A percentile compares a stretch with the other conserved stretches of the same genome.
phyloP scores from a whole-genome alignment of 2,888 invertebrate species.

The Cantharis nigra region DNA sequence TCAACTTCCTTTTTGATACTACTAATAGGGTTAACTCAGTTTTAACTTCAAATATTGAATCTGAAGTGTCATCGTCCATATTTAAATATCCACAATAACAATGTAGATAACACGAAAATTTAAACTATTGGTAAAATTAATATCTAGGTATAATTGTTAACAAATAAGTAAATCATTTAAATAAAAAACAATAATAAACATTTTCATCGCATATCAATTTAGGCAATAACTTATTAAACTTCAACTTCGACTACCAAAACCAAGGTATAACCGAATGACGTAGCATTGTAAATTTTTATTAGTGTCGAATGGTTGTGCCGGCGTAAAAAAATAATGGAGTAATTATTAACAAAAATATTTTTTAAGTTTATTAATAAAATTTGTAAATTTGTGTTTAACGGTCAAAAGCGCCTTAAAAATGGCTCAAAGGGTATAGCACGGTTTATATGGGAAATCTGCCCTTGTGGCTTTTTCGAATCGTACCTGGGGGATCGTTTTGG shows the following conservation, averaged over 20 bases:
- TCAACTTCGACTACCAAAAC: neutral
- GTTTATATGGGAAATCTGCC: no score
- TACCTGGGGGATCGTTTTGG: no score
- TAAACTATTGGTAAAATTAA: neutral
- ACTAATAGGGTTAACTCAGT: slow-evolving; percentile 5
- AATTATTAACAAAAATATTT: no score
- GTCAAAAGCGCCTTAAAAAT: no score
- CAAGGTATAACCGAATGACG: neutral
- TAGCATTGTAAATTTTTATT: neutral
- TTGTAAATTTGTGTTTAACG: no score
- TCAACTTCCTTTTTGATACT: neutral
- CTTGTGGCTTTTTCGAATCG: no score
- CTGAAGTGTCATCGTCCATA: slow-evolving; percentile 11
- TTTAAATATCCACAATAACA: neutral
- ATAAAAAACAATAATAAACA: neutral
- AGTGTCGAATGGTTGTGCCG: no score
- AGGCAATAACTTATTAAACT: neutral
- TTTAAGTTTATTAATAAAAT: no score
- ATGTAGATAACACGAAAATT: neutral
- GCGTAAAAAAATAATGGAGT: no score
- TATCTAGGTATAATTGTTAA: neutral
- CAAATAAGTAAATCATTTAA: neutral
- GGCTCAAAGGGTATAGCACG: no score
- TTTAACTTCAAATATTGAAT: slow-evolving; percentile 5
- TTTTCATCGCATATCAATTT: neutral